phyloP scores from a whole-genome alignment of 2,888 invertebrate species.

The Euplagia quadripunctaria region DNA sequence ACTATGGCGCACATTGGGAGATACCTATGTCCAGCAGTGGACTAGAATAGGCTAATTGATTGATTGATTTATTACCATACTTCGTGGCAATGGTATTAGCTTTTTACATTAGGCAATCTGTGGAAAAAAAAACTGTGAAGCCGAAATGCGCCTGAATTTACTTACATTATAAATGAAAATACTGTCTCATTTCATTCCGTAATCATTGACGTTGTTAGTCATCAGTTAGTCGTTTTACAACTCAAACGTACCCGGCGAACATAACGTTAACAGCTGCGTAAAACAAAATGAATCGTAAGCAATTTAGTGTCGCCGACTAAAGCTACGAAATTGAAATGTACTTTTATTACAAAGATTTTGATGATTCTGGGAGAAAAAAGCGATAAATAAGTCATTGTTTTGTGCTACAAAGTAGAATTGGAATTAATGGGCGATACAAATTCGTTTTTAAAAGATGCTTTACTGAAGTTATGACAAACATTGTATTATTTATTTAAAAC shows the following conservation, averaged over 20 bases:
- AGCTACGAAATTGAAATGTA: constrained; percentile 14
- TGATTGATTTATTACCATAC: too few species aligned
- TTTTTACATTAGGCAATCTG: too few species aligned
- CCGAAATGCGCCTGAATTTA: too few species aligned
- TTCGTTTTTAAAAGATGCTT: neutral
- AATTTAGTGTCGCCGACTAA: constrained; percentile 47
- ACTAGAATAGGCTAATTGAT: too few species aligned
- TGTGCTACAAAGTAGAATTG: constrained; percentile 1
- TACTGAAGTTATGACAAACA: neutral
- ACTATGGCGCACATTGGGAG: too few species aligned
- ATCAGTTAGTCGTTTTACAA: constrained; percentile 59
- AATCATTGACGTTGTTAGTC: constrained; percentile 51
- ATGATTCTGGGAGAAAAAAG: neutral
- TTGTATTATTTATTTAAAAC: too few species aligned
- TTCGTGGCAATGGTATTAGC: too few species aligned
- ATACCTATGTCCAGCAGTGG: too few species aligned
- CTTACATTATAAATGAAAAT: neutral
- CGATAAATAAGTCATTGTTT: constrained; percentile 13
- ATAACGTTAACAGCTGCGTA: constrained; percentile 62
- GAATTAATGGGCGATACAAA: neutral
- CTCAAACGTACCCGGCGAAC: constrained; percentile 52
- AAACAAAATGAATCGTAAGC: constrained; percentile 58
- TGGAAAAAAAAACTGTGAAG: too few species aligned
- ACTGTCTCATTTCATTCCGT: constrained; percentile 21
- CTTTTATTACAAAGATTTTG: constrained; percentile 13